Evolutionary conservation across 2,888 invertebrate species (phyloP).

Genomic region (Leucania comma): DNA sequence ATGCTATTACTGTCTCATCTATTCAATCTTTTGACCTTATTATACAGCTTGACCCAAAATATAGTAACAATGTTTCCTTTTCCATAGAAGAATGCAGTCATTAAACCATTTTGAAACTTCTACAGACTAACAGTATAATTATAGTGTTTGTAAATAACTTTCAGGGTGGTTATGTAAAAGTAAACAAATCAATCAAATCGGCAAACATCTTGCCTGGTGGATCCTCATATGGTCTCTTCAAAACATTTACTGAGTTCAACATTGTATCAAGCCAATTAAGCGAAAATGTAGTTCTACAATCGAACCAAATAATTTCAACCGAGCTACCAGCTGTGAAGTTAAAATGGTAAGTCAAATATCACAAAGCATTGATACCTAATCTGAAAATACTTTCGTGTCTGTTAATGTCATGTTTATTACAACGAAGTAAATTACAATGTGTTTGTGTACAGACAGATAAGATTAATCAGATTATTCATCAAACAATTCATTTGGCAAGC

Average conservation of each 20-base stretch:
- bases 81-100: slow-evolving; percentile 32
- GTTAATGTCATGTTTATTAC: slow-evolving; percentile 13
- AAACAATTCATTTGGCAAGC: background rate
- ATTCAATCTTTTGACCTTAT: slow-evolving; percentile 7
- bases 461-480: slow-evolving; percentile 11
- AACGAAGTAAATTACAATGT: slow-evolving; percentile 18
- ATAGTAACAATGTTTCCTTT: slow-evolving; percentile 9
- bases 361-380: slow-evolving; percentile 9
- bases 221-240: slow-evolving; percentile 93
- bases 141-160: slow-evolving; percentile 53
- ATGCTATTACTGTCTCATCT: slow-evolving; percentile 28
- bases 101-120: slow-evolving; percentile 24
- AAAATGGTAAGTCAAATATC: slow-evolving; percentile 73
- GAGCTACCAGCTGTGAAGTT: slow-evolving; percentile 87
- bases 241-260: slow-evolving; percentile 94
- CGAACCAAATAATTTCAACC: slow-evolving; percentile 89
- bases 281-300: slow-evolving; percentile 90
- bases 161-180: slow-evolving; percentile 92
- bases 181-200: slow-evolving; percentile 93
- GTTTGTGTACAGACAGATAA: slow-evolving; percentile 26
- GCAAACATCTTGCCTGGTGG: slow-evolving; percentile 94
- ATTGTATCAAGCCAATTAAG: slow-evolving; percentile 92
- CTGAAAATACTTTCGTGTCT: slow-evolving; percentile 4
- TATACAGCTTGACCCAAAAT: slow-evolving; percentile 15
- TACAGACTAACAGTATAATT: background rate